Base-by-base conservation (phyloP, 1,140 invertebrate genomes). In the Papilio machaon region DNA sequence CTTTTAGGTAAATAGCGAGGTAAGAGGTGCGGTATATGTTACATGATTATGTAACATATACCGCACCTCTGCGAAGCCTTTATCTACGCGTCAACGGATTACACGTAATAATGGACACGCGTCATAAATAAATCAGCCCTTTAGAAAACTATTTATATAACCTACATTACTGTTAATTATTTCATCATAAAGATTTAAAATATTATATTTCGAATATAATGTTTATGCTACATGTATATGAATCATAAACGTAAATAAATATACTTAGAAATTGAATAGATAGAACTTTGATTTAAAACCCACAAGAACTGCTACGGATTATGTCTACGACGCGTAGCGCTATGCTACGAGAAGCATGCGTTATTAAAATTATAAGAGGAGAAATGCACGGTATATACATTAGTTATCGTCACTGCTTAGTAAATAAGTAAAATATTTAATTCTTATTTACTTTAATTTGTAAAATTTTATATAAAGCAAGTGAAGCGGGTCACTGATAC, bases 61-160 rank as follows among this genome's bases (percentile, higher is more conserved):
- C 89, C 88, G 81, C 86, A 79, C 89, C 88, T 85, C 74, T 81
- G 86, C 89, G 89, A 90, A 91, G 89, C 91, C 90, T 92, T 90
- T 91, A 85, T 86, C 78, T 49, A 80, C 83, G 82, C 81, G 85
- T 80, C 82, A 85, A 52, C 46, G 74, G 74, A 76, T 76, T 49
- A 76, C 74, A 76, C 19, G 23, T 52, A 76, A 76, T 52, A 76
- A 49, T 76, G 47, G 47, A 76, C 47, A 76, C 47, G 52, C 23
- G 43, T 23, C 47, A 76, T 76, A 8, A 23, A 64, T 70, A 70
- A 70, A 70, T 70, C 60, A 70, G 30, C 30, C 30, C 30, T 70
- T 35, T 70, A 70, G 17, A 38, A 70, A 70, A 38, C 3, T 70
- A 15, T 38, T 35, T 17, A 35, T 35, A 30, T 35, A 17, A 54